Conservation (phyloP, 2,113 vertebrate genomes). For the Malurus alboscapulatus region DNA sequence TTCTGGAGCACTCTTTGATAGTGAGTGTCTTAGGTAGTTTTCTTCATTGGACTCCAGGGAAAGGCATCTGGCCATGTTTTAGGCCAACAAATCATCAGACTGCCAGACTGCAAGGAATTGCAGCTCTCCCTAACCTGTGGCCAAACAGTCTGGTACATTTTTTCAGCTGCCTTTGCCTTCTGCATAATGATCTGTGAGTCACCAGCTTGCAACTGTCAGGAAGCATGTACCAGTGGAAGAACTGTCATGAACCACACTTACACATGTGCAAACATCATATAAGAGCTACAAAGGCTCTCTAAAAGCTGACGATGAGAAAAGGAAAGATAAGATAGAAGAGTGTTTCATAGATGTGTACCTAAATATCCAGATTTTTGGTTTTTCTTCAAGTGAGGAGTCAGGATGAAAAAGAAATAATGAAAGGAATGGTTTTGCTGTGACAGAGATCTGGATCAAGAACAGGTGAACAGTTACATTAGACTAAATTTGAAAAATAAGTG, state of each 20-base stretch:
- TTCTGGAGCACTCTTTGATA: background rate
- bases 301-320: background rate
- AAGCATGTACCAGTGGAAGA: background rate
- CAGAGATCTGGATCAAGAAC: background rate
- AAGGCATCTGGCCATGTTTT: background rate
- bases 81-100: background rate
- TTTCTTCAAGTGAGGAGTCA: background rate
- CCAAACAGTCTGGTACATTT: background rate
- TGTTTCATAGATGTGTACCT: background rate
- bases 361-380: background rate
- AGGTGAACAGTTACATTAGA: background rate
- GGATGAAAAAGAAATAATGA: background rate
- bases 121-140: background rate
- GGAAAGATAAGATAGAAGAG: background rate
- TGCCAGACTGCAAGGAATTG: background rate
- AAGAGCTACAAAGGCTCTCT: background rate
- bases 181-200: background rate
- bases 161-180: background rate
- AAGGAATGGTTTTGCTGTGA: background rate
- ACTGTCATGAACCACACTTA: background rate
- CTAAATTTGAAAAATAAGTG: background rate
- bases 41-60: background rate
- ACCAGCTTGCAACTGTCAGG: background rate
- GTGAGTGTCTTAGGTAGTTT: background rate
- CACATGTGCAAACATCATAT: background rate